Evolutionary conservation across 1,140 invertebrate species (phyloP).

Genomic region (Pogonomyrmex californicus): DNA sequence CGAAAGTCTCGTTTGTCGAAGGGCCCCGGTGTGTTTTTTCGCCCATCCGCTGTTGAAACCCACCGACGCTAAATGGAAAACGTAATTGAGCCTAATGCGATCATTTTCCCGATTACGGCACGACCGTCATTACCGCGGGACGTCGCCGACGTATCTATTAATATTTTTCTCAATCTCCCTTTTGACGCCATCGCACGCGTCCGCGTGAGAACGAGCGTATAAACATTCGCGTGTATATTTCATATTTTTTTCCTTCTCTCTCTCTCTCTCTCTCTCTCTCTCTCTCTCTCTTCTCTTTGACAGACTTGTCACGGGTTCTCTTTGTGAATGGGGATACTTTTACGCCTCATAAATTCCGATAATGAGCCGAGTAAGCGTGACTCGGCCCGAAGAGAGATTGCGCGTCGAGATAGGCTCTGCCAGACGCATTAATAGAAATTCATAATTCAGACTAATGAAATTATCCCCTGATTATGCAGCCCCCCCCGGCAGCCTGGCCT

Average conservation of each 20-base stretch:
- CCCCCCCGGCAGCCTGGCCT: constrained; percentile 15
- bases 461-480: constrained; percentile 49
- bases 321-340: constrained; percentile 16
- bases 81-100: constrained; percentile 62
- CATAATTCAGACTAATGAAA: constrained; percentile 64
- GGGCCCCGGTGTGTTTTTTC: constrained; percentile 50
- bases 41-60: not conserved
- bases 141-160: constrained; percentile 23
- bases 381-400: constrained; percentile 36
- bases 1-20: constrained; percentile 50
- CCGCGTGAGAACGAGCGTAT: not conserved
- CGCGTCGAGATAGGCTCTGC: constrained; percentile 34
- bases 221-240: constrained; percentile 13
- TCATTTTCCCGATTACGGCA: constrained; percentile 51
- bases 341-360: constrained; percentile 39
- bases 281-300: not conserved
- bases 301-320: not conserved
- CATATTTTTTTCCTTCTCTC: not conserved
- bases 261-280: not conserved
- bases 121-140: not conserved
- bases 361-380: constrained; percentile 33
- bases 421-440: constrained; percentile 62
- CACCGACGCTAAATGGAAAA: constrained; percentile 50
- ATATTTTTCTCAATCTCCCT: constrained; percentile 24
- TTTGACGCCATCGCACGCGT: not conserved